Evolutionary conservation across 2,113 vertebrate genomes (phyloP).

Genomic region (Columba janthina): DNA sequence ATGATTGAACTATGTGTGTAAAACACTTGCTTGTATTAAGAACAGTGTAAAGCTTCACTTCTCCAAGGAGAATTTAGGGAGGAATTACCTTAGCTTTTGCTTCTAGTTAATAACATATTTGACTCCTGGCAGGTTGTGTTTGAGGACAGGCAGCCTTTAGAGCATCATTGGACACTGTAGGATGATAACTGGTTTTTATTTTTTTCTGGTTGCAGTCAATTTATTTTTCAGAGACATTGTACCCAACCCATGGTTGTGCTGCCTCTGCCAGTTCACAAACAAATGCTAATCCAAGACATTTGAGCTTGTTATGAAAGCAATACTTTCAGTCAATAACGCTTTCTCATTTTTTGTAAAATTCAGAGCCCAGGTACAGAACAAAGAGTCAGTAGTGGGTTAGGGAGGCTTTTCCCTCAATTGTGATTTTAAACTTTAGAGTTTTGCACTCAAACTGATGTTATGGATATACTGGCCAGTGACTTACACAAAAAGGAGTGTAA

Average conservation of each 20-base stretch:
- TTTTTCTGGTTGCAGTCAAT: not conserved
- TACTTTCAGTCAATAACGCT: not conserved
- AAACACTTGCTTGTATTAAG: not conserved
- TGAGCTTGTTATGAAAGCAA: not conserved
- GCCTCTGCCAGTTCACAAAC: not conserved
- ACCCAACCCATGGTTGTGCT: not conserved
- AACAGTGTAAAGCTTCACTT: not conserved
- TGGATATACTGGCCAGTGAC: not conserved
- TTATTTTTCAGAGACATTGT: constrained; percentile 5
- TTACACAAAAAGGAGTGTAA: not conserved
- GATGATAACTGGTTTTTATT: not conserved
- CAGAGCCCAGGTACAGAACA: not conserved
- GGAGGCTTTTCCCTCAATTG: not conserved
- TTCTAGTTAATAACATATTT: not conserved
- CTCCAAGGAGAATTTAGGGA: not conserved
- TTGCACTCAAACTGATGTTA: not conserved
- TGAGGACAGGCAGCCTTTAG: not conserved
- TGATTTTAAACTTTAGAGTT: not conserved
- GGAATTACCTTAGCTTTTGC: not conserved
- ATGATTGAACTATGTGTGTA: not conserved
- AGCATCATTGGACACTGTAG: not conserved
- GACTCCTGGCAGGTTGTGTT: not conserved
- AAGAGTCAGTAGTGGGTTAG: not conserved
- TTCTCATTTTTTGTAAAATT: not conserved
- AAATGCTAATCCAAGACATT: not conserved